Evolutionary conservation across 2,113 vertebrate genomes (phyloP), one percentile per base, ranked within the genome.

Genomic region (Antechinus flavipes): DNA sequence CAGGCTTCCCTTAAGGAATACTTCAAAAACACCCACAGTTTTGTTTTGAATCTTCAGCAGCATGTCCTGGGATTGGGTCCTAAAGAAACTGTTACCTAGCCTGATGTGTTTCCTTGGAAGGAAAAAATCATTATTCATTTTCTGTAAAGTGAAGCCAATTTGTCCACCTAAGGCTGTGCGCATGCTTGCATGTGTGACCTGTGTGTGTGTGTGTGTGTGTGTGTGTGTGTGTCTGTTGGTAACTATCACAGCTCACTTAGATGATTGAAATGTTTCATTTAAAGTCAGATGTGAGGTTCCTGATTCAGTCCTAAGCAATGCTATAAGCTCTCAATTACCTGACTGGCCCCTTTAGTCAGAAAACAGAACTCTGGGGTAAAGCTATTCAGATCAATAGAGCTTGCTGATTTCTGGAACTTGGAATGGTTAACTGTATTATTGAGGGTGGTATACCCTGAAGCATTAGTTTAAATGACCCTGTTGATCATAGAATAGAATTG

Each of bases 11-110:
- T 94, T 95, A 97, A 97, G 97, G 91, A 94, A 26, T 93, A 94
- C 93, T 96, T 96, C 97, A 94, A 95, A 97, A 97, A 95, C 91
- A 96, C 95, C 91, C 89, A 97, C 93, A 93, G 53, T 93, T 95
- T 95, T 97, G 96, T 96, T 95, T 96, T 93, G 92, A 95, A 54
- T 97, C 47, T 26, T n/a, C 11, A 95, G 46, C 90, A 96, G 96
- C 25, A 90, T 91, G 96, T 93, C 95, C 95, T 98, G 95, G 95
- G 68, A 84, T 42, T 84, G n/a, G 68, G 7, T n/a, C 68, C 35
- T 76, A 76, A 76, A 76, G 35, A 42, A 76, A n/a, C 35, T n/a
- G 35, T 84, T 94, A 84, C 91, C 93, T 56, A 95, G 47, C 30
- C 50, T 95, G 54, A 97, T 95, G 42, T 91, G 30, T 92, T 94